phyloP scores from a whole-genome alignment of 1,140 invertebrate genomes.

The Oscheius sp. region DNA sequence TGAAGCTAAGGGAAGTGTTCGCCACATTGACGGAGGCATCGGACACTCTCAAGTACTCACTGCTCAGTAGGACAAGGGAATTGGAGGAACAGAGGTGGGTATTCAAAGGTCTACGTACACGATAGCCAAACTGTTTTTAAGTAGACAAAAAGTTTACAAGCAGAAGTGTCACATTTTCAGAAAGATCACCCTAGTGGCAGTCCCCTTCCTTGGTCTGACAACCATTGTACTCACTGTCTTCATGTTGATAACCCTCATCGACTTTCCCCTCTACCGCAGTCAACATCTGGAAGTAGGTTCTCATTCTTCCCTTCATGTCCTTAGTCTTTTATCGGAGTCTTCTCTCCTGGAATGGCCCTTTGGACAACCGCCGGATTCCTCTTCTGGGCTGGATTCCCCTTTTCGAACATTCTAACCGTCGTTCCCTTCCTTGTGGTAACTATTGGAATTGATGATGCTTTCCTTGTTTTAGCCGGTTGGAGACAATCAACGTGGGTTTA shows the following conservation, averaged over 20 bases:
- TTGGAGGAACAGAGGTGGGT: constrained; percentile 49
- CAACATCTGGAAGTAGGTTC: constrained; percentile 51
- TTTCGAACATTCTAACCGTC: constrained; percentile 56
- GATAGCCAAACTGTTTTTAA: too few relatives aligned
- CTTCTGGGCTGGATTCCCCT: constrained; percentile 50
- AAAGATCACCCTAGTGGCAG: constrained; percentile 45
- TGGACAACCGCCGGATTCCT: constrained; percentile 51
- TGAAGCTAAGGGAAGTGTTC: constrained; percentile 46
- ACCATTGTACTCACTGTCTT: constrained; percentile 46
- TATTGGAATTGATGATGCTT: constrained; percentile 57
- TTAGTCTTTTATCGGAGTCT: constrained; percentile 50
- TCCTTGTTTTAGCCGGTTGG: constrained; percentile 56
- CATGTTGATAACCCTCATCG: constrained; percentile 52
- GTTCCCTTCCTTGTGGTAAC: constrained; percentile 57
- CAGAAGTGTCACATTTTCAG: constrained; percentile 7
- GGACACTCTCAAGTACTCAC: constrained; percentile 44
- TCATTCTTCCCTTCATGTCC: constrained; percentile 5
- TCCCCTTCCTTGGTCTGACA: constrained; percentile 53
- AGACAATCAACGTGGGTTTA: constrained; percentile 53
- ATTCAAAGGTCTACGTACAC: background rate
- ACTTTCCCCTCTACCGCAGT: constrained; percentile 50
- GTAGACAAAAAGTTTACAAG: too few relatives aligned
- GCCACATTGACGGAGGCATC: constrained; percentile 41
- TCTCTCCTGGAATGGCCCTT: constrained; percentile 56
- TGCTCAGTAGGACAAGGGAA: constrained; percentile 53